Evolutionary conservation across 2,888 invertebrate genomes (phyloP).

Genomic region (Phengaris alcon): DNA sequence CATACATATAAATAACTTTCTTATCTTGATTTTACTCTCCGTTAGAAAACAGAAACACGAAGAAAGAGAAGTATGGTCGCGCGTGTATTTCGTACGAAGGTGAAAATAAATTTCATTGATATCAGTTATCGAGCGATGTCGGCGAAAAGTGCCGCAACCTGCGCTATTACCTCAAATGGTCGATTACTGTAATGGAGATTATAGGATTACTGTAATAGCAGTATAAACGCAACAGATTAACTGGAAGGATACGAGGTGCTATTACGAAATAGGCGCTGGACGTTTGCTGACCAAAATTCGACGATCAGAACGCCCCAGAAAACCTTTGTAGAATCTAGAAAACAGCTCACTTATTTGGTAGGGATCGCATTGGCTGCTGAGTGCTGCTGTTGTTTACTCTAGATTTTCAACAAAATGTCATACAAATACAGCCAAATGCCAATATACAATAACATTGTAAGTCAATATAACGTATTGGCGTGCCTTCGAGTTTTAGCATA

Average conservation of each 20-base stretch:
- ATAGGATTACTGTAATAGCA: conserved; percentile 1
- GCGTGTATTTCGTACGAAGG: not conserved
- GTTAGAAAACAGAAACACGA: no score
- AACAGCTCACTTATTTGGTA: no score
- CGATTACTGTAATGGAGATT: conserved; percentile 21
- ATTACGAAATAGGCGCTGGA: not conserved
- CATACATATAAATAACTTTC: no score
- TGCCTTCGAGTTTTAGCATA: not conserved
- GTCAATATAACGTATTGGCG: not conserved
- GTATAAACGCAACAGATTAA: not conserved
- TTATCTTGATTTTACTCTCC: no score
- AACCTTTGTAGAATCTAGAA: no score
- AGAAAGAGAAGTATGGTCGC: not conserved
- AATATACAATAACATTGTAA: not conserved
- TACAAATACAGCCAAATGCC: no score
- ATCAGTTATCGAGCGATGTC: not conserved
- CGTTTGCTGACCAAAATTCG: not conserved
- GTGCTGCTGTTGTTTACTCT: no score
- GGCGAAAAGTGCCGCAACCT: not conserved
- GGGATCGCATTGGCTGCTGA: no score
- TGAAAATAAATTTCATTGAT: not conserved
- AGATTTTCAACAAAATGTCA: no score
- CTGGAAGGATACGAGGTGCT: not conserved
- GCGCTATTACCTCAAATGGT: conserved; percentile 6
- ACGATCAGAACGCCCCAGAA: not conserved